Conservation (phyloP, 2,113 vertebrate genomes). For the Semicossyphus pulcher region DNA sequence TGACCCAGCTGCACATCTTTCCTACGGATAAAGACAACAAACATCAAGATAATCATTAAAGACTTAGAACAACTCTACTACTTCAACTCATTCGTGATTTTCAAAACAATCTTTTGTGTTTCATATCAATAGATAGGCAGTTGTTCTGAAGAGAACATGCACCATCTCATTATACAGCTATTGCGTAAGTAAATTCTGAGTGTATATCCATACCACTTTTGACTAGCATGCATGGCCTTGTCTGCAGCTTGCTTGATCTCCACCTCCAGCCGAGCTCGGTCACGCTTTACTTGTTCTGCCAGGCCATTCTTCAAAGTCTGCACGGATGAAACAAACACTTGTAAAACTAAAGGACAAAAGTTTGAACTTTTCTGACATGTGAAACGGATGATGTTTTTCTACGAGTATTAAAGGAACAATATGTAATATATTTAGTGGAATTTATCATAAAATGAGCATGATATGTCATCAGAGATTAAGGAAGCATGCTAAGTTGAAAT, state of each 20-base stretch:
- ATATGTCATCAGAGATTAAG: no score
- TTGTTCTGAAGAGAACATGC: no score
- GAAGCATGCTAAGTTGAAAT: no score
- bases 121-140: no score
- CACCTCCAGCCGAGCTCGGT: conserved; percentile 57
- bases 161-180: no score
- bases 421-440: no score
- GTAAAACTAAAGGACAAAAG: background rate
- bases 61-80: no score
- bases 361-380: background rate
- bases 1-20: conserved; percentile 77
- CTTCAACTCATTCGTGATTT: no score
- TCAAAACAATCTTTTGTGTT: no score
- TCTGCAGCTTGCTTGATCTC: conserved; percentile 68
- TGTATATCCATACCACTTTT: conserved; percentile 68
- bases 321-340: background rate
- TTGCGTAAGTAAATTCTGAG: no score
- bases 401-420: no score
- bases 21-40: conserved; percentile 68
- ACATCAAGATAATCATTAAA: background rate
- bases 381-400: background rate
- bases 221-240: conserved; percentile 48
- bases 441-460: no score
- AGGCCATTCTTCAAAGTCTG: conserved; percentile 67
- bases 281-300: conserved; percentile 53